Evolutionary conservation across 2,797 vertebrate species (phyloP), one percentile per base, ranked within the genome.

Genomic region (Podargus strigoides): DNA sequence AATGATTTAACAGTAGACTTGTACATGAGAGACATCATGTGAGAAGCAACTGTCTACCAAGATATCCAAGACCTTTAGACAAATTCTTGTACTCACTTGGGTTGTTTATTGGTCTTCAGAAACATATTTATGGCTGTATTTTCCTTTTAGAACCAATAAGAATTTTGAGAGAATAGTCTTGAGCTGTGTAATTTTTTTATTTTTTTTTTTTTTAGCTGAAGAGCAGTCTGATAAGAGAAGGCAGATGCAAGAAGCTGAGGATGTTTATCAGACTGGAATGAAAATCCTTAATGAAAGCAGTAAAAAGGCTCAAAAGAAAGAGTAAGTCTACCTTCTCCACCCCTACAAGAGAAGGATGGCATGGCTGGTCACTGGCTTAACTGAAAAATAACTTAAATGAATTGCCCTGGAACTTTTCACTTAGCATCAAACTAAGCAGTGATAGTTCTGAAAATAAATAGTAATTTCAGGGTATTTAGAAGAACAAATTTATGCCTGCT

Each of bases 261-360:
- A 98, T 63, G 97, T 99, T 95, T 99, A 99, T 96, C 98, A 99
- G 95, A 97, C 97, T 8, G 98, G 98, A 64, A 97, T 99, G 97
- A 98, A 97, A 79, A 98, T 99, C 86, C 98, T 99, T 79, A 99
- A 99, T 73, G 96, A 97, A 89, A 99, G 99, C 96, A 99, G 97
- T 87, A 98, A 98, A 96, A 99, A 97, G 95, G 98, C 98, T 93
- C 99, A 99, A 87, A 99, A 98, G 96, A 99, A 98, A 98, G 99
- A 99, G 99, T 99, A 97, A 98, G 98, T 96, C 36, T 42, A 5
- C 28, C 13, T 46, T 62, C 8, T 81, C 7, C 16, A 41, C 14
- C 4, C 15, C 26, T 12, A n/a, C 23, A 56, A 74, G 37, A 85
- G 56, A 86, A 74, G 26, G 37, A 26, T 53, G 32, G 30, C 28